phyloP scores from a whole-genome alignment of 1,140 invertebrate species.

The Trypoxylus dichotomus region DNA sequence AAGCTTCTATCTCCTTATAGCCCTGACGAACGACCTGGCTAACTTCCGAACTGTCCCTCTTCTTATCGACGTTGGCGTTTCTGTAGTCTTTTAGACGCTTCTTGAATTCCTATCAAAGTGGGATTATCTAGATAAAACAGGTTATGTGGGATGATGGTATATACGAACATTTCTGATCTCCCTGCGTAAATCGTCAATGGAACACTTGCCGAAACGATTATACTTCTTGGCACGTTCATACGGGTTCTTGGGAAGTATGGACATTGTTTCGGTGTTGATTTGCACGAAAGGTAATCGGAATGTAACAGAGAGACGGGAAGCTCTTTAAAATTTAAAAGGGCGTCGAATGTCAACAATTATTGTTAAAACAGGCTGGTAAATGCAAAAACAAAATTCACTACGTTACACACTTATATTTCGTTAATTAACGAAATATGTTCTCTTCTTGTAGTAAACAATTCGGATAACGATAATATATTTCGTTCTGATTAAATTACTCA shows the following conservation, averaged over 20 bases:
- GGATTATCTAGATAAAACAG: not conserved
- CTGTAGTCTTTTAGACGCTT: not conserved
- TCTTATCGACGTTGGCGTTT: not conserved
- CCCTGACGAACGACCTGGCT: not conserved
- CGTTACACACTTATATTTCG: too few relatives aligned
- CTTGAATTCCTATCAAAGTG: conserved; percentile 11
- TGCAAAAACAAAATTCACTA: too few relatives aligned
- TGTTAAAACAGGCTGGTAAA: not conserved
- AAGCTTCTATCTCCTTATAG: not conserved
- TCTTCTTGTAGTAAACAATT: too few relatives aligned
- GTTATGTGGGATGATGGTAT: not conserved
- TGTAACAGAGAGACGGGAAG: not conserved
- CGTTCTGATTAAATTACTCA: too few relatives aligned
- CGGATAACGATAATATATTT: too few relatives aligned
- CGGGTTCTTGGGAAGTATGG: not conserved
- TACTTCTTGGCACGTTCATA: not conserved
- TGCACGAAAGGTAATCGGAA: not conserved
- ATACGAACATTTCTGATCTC: conserved; percentile 20
- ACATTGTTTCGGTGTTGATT: not conserved
- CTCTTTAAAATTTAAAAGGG: not conserved
- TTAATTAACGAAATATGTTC: too few relatives aligned
- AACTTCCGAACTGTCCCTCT: not conserved
- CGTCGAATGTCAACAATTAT: too few relatives aligned
- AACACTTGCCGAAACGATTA: not conserved
- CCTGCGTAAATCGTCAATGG: not conserved